A percentile compares a stretch with the other conserved stretches of the same genome.
Conservation (phyloP, 2,888 invertebrate species). For the Amitus sp. region DNA sequence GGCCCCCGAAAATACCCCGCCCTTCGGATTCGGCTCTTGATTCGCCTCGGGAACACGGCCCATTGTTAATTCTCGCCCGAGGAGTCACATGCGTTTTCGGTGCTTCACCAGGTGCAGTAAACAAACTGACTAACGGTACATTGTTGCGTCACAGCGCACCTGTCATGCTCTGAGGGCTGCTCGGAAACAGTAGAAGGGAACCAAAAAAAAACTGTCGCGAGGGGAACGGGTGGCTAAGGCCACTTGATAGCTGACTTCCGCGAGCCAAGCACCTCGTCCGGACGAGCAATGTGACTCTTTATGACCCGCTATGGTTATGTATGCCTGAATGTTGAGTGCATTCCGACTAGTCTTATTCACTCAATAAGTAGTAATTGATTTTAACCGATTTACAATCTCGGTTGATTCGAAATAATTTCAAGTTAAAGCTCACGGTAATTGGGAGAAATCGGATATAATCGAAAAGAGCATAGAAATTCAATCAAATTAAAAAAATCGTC, state of each 20-base stretch:
- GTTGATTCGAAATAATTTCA: too few species aligned
- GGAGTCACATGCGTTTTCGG: slow-evolving; percentile 45
- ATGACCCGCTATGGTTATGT: background rate
- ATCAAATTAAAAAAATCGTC: too few species aligned
- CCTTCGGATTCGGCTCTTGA: slow-evolving; percentile 17
- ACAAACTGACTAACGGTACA: slow-evolving; percentile 54
- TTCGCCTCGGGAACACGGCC: slow-evolving; percentile 35
- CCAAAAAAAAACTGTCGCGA: slow-evolving; percentile 22
- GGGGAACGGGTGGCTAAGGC: slow-evolving; percentile 19
- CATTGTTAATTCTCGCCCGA: slow-evolving; percentile 24
- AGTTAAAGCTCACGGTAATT: too few species aligned
- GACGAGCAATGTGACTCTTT: background rate
- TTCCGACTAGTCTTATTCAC: too few species aligned
- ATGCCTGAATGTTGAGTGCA: too few species aligned
- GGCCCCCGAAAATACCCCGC: background rate
- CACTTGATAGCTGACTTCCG: slow-evolving; percentile 56
- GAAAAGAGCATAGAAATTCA: too few species aligned
- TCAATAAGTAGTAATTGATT: too few species aligned
- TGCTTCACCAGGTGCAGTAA: slow-evolving; percentile 48
- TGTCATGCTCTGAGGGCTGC: slow-evolving; percentile 56
- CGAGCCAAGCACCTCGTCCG: slow-evolving; percentile 36
- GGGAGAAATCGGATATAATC: too few species aligned
- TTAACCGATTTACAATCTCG: too few species aligned
- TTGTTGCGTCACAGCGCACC: slow-evolving; percentile 59
- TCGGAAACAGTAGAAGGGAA: slow-evolving; percentile 30